Evolutionary conservation across 2,113 vertebrate species (phyloP).

Genomic region (Otis tarda): DNA sequence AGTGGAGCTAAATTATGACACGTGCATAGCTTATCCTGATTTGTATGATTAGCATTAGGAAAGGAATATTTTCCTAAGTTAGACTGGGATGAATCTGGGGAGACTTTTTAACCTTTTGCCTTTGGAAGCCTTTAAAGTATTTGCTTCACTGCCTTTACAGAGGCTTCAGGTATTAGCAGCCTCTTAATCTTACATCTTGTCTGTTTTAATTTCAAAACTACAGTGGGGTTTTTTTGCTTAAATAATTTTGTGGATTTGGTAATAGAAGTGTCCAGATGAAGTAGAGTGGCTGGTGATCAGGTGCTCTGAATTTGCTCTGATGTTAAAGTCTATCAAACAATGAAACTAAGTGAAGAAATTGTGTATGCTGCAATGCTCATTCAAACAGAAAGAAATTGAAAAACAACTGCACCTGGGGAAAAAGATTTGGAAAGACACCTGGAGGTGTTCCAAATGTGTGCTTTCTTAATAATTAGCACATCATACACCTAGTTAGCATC

Average conservation of each 20-base stretch:
- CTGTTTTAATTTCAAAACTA: not conserved
- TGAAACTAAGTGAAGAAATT: constrained; percentile 4
- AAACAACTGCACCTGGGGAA: constrained; percentile 65
- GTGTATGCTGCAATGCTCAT: constrained; percentile 13
- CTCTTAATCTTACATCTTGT: not conserved
- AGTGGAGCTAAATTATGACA: too few species aligned
- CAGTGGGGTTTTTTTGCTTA: rapidly evolving
- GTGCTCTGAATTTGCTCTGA: not conserved
- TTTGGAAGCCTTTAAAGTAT: not conserved
- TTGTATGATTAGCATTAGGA: not conserved
- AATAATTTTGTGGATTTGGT: not conserved
- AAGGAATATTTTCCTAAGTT: not conserved
- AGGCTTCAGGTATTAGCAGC: not conserved
- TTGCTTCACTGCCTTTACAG: not conserved
- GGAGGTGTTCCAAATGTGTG: constrained; percentile 69
- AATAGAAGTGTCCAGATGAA: not conserved
- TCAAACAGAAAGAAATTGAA: constrained; percentile 47
- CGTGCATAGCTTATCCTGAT: not conserved
- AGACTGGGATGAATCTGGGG: not conserved
- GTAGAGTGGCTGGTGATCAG: not conserved
- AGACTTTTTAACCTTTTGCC: not conserved
- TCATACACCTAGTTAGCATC: constrained; percentile 78
- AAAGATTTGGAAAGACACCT: constrained; percentile 67
- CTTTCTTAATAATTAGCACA: constrained; percentile 82
- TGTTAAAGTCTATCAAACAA: not conserved